Conservation (phyloP, 1,140 invertebrate genomes). For the Diuraphis noxia region DNA sequence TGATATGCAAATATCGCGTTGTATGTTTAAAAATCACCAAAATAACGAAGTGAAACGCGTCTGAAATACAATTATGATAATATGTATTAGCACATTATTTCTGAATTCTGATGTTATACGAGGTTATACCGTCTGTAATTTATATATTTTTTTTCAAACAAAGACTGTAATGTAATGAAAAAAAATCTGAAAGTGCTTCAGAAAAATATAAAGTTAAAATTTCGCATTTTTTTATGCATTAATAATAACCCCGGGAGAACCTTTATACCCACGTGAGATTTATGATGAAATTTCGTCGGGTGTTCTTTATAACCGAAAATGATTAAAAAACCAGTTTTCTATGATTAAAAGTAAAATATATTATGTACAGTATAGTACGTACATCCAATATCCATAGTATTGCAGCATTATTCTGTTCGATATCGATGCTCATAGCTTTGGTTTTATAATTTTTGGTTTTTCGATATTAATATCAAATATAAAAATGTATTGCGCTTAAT, state of each 20-base stretch:
- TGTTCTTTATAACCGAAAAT: neutral
- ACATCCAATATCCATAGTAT: neutral
- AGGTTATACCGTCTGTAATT: neutral
- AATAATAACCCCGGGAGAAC: neutral
- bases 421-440: neutral
- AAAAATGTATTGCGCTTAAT: neutral
- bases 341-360: neutral
- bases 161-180: neutral
- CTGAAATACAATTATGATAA: constrained; percentile 24
- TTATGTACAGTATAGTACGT: neutral
- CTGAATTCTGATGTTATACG: neutral
- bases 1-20: constrained; percentile 20
- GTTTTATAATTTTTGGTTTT: neutral
- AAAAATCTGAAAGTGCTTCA: neutral
- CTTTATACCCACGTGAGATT: neutral
- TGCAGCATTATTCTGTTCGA: neutral
- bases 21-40: constrained; percentile 24
- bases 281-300: neutral
- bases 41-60: constrained; percentile 5
- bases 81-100: constrained; percentile 7
- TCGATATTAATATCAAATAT: neutral
- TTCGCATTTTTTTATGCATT: neutral
- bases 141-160: neutral
- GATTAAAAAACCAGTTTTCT: neutral
- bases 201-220: neutral